Base-by-base conservation (phyloP, 2,113 vertebrate species). In the Amblyornis subalaris region DNA sequence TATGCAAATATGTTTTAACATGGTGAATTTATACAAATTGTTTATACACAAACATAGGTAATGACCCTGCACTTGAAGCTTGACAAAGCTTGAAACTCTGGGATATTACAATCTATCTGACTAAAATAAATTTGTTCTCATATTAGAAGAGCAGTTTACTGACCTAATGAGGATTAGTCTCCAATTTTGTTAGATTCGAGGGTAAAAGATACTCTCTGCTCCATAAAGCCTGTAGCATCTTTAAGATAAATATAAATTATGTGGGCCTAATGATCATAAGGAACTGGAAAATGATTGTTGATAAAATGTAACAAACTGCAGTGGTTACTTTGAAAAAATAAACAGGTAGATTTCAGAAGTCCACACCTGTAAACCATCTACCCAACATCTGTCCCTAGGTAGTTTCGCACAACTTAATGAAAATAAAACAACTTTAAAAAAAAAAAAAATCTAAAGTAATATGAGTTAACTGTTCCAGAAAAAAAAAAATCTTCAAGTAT, bases 301-400 rank as follows among this genome's bases (percentile, higher is more conserved):
- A 67, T 62, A 85, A 86, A 93, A 53, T 28, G 13, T 40, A 73
- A 48, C 5, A 51, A 85, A 83, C 7, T 33, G 25, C 31, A 78
- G 35, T 42, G 10, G 22, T 48, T 94, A 74, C 35, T 71, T 54
- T 58, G 51, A 79, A 54, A 54, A 93, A 92, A 94, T 9, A 75
- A 74, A 42, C 10, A 66, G 5, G 12, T 8, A 48, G 4, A 65
- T 38, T 64, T 88, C 62, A 44, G 36, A 76, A 72, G 31, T 25
- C 17, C 19, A 33, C n/a, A 79, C 8, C 12, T 2, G 2, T 40
- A 88, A 60, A 45, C 12, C 20, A 71, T 6, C 24, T 54, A 55
- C 19, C 5, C 28, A 80, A 29, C 12, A 47, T 25, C 22, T 35
- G 14, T 82, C 6, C 25, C 25, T 35, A 44, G 44, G 17, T 13